Base-by-base conservation (phyloP, 2,888 invertebrate species). In the Gortyna flavago region DNA sequence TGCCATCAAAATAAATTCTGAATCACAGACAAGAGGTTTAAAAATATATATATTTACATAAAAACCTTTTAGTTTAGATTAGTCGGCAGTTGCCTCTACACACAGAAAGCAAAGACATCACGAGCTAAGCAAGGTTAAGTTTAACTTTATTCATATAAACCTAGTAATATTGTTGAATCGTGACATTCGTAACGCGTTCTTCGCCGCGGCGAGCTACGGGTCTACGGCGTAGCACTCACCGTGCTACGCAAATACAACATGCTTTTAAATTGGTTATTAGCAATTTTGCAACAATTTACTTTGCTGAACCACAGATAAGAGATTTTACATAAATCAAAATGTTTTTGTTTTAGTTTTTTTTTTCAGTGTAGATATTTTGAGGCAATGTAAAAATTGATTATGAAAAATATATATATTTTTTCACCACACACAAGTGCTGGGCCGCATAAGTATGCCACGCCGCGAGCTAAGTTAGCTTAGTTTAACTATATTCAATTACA, bases 211-310 rank as follows among this genome's bases (percentile, higher is more conserved):
- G 0, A 9, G 51, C 32, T 64, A 77, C 54, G 32, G 21, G 32
- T 51, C 70, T 79, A 79, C 59, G 77, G 59, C 79, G 59, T 79
- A 79, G 61, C 72, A 9, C 38, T 6, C 11, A 32, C 16, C 8
- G 0, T 70, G 72, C 21, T 75, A 44, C 35, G n/a, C 29, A 29
- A 29, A 29, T 16, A 9, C 16, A 32, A 48, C 3, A 32, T 48
- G 8, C 32, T 32, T 32, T 68, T 25, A 9, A 48, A 51, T 9
- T 32, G 35, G 25, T 54, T 57, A 18, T 54, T 35, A 57, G 35
- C 3, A n/a, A 68, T 35, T 18, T 57, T 35, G 18, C 18, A 59
- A 59, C 1, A n/a, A 35, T 4, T n/a, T 59, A 18, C 32, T 57
- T 57, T 35, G 1, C 8, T 71, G 1, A n/a, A n/a, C 70, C 8